Base-by-base conservation (phyloP, 2,888 invertebrate species). In the Pollenia angustigena region DNA sequence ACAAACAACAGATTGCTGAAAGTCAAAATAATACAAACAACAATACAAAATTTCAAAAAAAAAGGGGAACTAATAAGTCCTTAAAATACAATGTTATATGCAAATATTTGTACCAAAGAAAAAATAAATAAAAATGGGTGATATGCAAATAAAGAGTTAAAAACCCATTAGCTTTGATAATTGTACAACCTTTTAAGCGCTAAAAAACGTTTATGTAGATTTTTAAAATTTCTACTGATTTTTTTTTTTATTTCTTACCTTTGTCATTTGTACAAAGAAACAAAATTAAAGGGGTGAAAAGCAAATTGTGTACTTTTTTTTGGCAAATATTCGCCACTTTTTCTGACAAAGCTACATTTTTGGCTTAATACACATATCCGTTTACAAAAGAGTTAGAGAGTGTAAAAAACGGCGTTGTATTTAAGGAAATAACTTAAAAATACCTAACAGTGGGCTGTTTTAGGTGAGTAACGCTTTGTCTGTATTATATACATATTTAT, bases 161-260 rank as follows among this genome's bases (percentile, higher is more conserved):
- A 88, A 85, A 85, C 82, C 87, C 88, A 88, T 88, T 88, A 86
- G 85, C 87, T 87, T 85, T 81, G 82, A 85, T 87, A 88, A 88
- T 87, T 87, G 80, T 69, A 76, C 75, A 79, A 81, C 62, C 64
- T 69, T 74, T 71, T 32, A 72, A 81, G 50, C 18, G 32, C 32
- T 32, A 32, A 32, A 32, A 32, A 32, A 32, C 4, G 12, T 82
- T 82, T 74, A 72, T 71, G 64, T 66, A 74, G 52, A 74, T 81
- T 81, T 60, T 32, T 12, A 12, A 18, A 72, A 72, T 52, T 52
- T 71, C 14, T 10, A 56, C 3, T 42, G 18, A 56, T 32, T 10
- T 16, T 46, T 23, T 23, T 14, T 14, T 18, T 4, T 32, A 32
- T 32, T 32, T 32, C 32, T 32, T 32, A 6, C 32, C 32, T 32